Evolutionary conservation across 2,797 vertebrate species (phyloP).

Genomic region (Okamejei kenojei): DNA sequence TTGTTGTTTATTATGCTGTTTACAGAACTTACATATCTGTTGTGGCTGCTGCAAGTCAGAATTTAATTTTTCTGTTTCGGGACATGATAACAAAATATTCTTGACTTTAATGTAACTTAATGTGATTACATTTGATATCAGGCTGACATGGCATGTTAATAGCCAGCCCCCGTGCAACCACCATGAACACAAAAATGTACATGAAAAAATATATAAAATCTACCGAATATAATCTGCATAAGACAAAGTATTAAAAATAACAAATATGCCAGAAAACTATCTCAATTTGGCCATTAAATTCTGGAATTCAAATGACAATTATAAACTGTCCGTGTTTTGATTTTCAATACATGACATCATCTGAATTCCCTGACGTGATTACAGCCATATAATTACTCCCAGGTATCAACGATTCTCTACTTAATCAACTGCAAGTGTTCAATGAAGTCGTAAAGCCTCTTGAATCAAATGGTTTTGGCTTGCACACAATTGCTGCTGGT

Average conservation of each 20-base stretch:
- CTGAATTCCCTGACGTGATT: constrained; percentile 7
- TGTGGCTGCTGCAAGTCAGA: too few species aligned
- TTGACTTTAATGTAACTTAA: background rate
- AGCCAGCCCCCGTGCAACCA: background rate
- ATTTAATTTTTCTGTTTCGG: too few species aligned
- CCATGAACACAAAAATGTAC: background rate
- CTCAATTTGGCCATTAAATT: constrained; percentile 28
- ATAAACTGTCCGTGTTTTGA: constrained; percentile 11
- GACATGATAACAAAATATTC: too few species aligned
- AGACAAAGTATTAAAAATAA: background rate
- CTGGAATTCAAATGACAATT: background rate
- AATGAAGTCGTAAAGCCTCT: background rate
- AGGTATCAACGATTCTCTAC: constrained; percentile 26
- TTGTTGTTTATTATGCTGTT: too few species aligned
- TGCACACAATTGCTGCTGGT: constrained; percentile 4
- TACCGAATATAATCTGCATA: background rate
- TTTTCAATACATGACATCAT: constrained; percentile 22
- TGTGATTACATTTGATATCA: constrained; percentile 8
- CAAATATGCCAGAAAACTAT: background rate
- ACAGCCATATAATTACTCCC: constrained; percentile 26
- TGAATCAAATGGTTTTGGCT: constrained; percentile 13
- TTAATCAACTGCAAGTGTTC: constrained; percentile 35
- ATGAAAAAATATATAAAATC: constrained; percentile 1
- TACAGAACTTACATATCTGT: too few species aligned
- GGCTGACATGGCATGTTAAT: background rate